Evolutionary conservation across 1,140 invertebrate genomes (phyloP).

Genomic region (Pseudomyrmex concolor): DNA sequence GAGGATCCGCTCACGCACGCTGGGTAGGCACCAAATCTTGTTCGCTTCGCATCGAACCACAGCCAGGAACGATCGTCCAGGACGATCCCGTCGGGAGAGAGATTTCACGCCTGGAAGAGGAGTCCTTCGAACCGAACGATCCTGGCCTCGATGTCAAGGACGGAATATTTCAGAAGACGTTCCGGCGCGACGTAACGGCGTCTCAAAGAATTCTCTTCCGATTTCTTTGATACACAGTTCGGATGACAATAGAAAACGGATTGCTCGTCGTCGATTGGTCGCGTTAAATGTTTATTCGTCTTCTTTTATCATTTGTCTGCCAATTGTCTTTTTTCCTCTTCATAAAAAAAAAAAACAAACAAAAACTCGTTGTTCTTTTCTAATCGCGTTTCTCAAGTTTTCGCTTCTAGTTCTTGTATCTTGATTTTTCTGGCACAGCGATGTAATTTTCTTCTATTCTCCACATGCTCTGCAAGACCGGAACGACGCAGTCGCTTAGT

Average conservation of each 20-base stretch:
- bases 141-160: neutral
- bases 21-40: conserved; percentile 79
- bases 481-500: neutral
- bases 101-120: neutral
- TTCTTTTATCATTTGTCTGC: neutral
- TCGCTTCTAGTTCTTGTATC: neutral
- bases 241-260: neutral
- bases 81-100: neutral
- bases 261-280: neutral
- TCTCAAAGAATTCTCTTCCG: neutral
- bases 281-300: neutral
- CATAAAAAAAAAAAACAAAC: too few relatives aligned
- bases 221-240: neutral
- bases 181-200: too few relatives aligned
- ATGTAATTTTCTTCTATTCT: too few relatives aligned
- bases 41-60: conserved; percentile 71
- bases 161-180: conserved; percentile 13
- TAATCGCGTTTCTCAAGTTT: neutral
- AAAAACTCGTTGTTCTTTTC: neutral
- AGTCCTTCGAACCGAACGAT: neutral
- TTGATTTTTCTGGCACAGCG: conserved; percentile 12
- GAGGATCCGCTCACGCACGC: conserved; percentile 75
- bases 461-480: neutral
- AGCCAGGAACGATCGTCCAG: conserved; percentile 8
- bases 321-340: neutral